Evolutionary conservation across 1,140 invertebrate genomes (phyloP), one percentile per base, ranked within the genome.

Genomic region (Rhagoletis pomonella): DNA sequence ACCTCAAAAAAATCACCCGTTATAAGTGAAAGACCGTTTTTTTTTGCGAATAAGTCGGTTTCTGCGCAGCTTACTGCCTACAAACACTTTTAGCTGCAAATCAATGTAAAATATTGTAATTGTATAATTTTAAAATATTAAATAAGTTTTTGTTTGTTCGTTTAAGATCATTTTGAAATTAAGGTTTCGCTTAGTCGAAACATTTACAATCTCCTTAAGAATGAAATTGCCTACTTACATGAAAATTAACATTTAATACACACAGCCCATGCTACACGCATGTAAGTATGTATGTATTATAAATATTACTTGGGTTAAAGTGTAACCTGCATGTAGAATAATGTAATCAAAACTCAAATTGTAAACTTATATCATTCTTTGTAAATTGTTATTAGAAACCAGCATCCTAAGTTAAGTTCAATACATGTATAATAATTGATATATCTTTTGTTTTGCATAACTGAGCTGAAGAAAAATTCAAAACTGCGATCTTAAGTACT

Each of bases 391-490:
- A 81, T 73, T 73, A 73, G 10, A 73, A 73, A 73, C 42, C 73
- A 81, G 73, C 73, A 81, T 81, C 73, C 73, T 81, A 81, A 81
- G 47, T 81, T 81, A 81, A 81, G 73, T 81, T 81, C 55, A 81
- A 81, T 81, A 29, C 55, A 69, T 44, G 14, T 19, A 62, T 12
- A 62, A 29, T 29, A 29, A 29, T 29, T 29, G 29, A 29, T 29
- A 29, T 29, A 29, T 29, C 29, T 5, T 64, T 64, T 58, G 19
- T 81, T 81, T 81, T 5, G 7, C 5, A 81, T 55, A 81, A 81
- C 9, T 55, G 47, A n/a, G 47, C n/a, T 58, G 55, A 55, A 81
- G 17, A 44, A 55, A 50, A 81, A 55, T 7, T 5, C 44, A 81
- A 73, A 73, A 50, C 73, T 81, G 44, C 73, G 39, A 50, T 81